phyloP scores from a whole-genome alignment of 2,113 vertebrate species.

The Strix aluco region DNA sequence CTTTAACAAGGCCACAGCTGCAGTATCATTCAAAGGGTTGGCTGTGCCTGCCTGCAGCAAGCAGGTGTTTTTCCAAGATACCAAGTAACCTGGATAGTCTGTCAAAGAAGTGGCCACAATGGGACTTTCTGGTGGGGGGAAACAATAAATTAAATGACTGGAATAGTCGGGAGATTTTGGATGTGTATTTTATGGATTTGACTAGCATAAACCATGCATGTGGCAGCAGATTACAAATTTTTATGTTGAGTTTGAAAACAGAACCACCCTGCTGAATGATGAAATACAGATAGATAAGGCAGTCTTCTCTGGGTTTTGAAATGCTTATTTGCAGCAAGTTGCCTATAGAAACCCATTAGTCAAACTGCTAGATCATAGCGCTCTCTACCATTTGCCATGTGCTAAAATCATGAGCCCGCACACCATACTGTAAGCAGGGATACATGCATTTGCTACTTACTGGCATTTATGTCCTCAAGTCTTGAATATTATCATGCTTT shows the following conservation, averaged over 20 bases:
- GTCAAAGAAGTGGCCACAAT: not conserved
- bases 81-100: not conserved
- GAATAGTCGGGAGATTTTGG: not conserved
- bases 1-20: not conserved
- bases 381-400: not conserved
- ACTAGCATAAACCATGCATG: not conserved
- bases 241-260: not conserved
- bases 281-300: not conserved
- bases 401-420: not conserved
- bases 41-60: not conserved
- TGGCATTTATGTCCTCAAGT: not conserved
- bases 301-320: not conserved
- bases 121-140: not conserved
- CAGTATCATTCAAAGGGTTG: not conserved
- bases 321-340: not conserved
- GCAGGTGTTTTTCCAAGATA: constrained; percentile 24
- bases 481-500: not conserved
- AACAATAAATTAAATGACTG: not conserved
- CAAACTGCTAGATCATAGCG: not conserved
- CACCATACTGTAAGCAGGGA: not conserved
- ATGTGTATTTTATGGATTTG: not conserved
- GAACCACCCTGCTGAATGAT: not conserved
- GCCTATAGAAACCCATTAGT: not conserved
- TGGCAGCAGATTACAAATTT: not conserved
- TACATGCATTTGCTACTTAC: not conserved